Conservation (phyloP, 2,888 invertebrate species). For the Rhynchonema sp. region DNA sequence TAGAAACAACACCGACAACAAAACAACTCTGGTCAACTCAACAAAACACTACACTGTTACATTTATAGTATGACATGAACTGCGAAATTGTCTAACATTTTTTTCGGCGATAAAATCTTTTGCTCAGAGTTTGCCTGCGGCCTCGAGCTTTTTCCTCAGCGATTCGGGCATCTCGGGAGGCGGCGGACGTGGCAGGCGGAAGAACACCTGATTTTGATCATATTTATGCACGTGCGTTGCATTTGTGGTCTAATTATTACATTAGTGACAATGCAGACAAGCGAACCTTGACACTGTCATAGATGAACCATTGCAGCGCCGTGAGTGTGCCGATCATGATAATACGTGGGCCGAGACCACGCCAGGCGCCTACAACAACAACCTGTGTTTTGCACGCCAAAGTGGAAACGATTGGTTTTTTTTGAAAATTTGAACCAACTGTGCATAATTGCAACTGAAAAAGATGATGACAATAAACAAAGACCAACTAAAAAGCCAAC, state of each 20-base stretch:
- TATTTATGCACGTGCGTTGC: background rate
- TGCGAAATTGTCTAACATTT: too few species aligned
- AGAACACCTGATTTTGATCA: slow-evolving; percentile 54
- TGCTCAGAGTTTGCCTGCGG: slow-evolving; percentile 11
- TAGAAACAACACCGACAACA: too few species aligned
- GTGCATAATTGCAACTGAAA: background rate
- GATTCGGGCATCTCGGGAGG: slow-evolving; percentile 89
- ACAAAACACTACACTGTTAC: too few species aligned
- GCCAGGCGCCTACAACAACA: slow-evolving; percentile 9
- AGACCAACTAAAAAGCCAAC: slow-evolving; percentile 14
- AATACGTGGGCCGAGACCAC: slow-evolving; percentile 33
- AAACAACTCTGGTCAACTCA: too few species aligned
- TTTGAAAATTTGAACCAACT: too few species aligned
- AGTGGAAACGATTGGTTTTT: too few species aligned
- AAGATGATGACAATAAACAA: background rate
- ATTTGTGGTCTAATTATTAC: slow-evolving; percentile 2
- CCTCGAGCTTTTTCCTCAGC: slow-evolving; percentile 48
- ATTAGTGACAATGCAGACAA: too few species aligned
- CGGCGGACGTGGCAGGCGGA: slow-evolving; percentile 72
- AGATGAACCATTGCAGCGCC: slow-evolving; percentile 79
- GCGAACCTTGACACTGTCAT: slow-evolving; percentile 67
- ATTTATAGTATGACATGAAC: too few species aligned
- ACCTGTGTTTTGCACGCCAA: too few species aligned
- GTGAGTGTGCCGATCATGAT: slow-evolving; percentile 81
- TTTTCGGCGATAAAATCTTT: background rate